phyloP scores from a whole-genome alignment of 1,140 invertebrate species.

The Drosophila setifemur region DNA sequence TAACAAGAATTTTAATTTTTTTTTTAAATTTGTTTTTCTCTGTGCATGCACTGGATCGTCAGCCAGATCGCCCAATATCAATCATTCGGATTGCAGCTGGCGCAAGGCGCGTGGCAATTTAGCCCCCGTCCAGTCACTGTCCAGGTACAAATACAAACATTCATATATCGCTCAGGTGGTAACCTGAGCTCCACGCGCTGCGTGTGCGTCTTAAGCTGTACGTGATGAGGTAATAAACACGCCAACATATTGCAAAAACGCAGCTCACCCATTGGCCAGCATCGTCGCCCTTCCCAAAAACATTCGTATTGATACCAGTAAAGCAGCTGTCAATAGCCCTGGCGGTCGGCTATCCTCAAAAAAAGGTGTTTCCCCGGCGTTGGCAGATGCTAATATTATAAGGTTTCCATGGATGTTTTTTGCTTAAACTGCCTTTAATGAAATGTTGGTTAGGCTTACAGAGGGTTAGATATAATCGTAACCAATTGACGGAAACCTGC shows the following conservation, averaged over 20 bases:
- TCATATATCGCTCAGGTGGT: constrained; percentile 36
- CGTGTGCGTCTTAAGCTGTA: constrained; percentile 58
- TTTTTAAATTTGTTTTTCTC: not conserved
- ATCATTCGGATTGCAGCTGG: constrained; percentile 60
- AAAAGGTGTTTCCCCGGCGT: constrained; percentile 30
- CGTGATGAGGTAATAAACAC: constrained; percentile 73
- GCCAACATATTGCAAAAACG: constrained; percentile 47
- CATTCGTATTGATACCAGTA: constrained; percentile 6
- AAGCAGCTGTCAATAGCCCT: constrained; percentile 58
- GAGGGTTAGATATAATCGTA: not conserved
- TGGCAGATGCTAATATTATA: constrained; percentile 37
- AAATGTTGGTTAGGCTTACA: too few relatives aligned
- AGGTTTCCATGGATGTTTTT: not conserved
- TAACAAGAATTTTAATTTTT: too few relatives aligned
- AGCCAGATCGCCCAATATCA: constrained; percentile 69
- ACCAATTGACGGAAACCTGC: not conserved
- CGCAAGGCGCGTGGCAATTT: constrained; percentile 32
- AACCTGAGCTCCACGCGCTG: constrained; percentile 55
- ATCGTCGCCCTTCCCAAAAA: constrained; percentile 26
- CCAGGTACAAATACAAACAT: not conserved
- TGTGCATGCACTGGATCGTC: constrained; percentile 7
- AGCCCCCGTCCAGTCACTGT: constrained; percentile 7
- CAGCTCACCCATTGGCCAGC: constrained; percentile 11
- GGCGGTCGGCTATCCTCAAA: not conserved
- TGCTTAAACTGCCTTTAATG: constrained; percentile 6